Base-by-base conservation (phyloP, 64 coral and sea anemone genomes). In the Trachythela sp. region DNA sequence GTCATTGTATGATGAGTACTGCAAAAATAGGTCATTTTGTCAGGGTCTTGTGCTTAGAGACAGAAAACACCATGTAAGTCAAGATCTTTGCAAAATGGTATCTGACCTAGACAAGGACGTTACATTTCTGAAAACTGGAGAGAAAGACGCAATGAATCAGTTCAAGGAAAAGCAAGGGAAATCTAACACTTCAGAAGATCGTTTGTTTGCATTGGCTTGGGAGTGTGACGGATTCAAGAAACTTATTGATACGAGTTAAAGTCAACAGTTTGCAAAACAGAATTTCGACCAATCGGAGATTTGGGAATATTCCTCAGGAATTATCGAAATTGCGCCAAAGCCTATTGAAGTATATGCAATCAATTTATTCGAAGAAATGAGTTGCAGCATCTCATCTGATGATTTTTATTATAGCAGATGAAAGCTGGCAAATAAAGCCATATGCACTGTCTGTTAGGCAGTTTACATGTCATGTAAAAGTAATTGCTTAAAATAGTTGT, bases 141-240 rank as follows among this genome's bases (percentile, higher is more conserved):
- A 88, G 86, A 67, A 88, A 36, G 86, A 38, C 30, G 86, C 86
- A 31, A 67, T 58, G 17, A 39, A 39, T 13, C 52, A 51, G 36
- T 90, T 83, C 80, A 40, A 38, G 8, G 76, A 27, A 9, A 90
- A 83, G 80, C 75, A 59, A 20, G 45, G 51, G 18, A 75, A 90
- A 36, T 18, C 35, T 54, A 85, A 90, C 85, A 76, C 56, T 51
- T 90, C 89, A 9, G 89, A 90, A 59, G 83, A 85, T 32, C 60
- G 83, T 54, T 15, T 90, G 83, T 90, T 90, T 85, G 89, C 83
- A 48, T n/a, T n/a, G n/a, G n/a, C 89, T 85, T 90, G 89, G 54
- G 77, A 84, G 42, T 85, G 36, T 85, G 83, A 90, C 39, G 77
- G 83, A 18, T 90, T 68, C 83, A 58, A 67, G 43, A 90, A 39